These are phyloP conservation scores for Nothobranchius kuhntae DNA, from an alignment of 2,113 vertebrate genomes.

Conservation along the genomic window DNA sequence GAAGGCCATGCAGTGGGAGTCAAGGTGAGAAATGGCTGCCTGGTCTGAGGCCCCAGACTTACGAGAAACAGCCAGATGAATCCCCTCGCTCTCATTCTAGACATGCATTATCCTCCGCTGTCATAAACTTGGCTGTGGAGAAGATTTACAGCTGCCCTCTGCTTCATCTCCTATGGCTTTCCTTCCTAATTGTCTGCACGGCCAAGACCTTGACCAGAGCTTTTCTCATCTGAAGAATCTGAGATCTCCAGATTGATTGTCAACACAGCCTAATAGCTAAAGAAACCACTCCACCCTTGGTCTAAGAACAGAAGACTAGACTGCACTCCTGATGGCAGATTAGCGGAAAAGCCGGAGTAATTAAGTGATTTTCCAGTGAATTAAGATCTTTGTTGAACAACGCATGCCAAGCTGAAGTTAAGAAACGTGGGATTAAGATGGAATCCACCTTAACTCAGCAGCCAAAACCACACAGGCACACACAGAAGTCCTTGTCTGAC, in stretches of 20 bases:
- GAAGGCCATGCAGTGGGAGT: constrained; percentile 45
- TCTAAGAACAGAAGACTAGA: constrained; percentile 41
- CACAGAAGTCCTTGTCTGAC: constrained; percentile 15
- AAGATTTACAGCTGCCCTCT: constrained; percentile 68
- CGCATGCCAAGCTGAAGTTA: constrained; percentile 35
- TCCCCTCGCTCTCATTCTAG: constrained; percentile 65
- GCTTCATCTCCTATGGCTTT: constrained; percentile 51
- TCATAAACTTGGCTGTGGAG: constrained; percentile 75
- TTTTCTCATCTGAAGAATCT: constrained; percentile 48
- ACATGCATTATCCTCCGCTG: constrained; percentile 70
- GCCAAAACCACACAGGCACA: constrained; percentile 19
- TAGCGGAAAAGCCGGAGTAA: constrained; percentile 59
- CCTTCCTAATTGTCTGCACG: constrained; percentile 50
- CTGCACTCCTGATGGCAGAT: constrained; percentile 44
- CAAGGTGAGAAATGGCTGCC: constrained; percentile 29
- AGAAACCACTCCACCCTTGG: constrained; percentile 39
- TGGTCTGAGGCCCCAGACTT: constrained; percentile 53
- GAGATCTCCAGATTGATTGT: constrained; percentile 59
- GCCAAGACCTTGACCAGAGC: constrained; percentile 65
- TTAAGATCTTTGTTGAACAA: constrained; percentile 50
- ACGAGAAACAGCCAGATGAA: constrained; percentile 69
- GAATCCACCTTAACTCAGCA: constrained; percentile 8
- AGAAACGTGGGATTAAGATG: constrained; percentile 46
- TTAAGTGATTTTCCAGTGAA: constrained; percentile 68
- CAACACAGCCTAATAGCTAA: constrained; percentile 61